Evolutionary conservation across 2,888 invertebrate genomes (phyloP), one percentile per base, ranked within the genome.

Genomic region (Smittia aterrima): DNA sequence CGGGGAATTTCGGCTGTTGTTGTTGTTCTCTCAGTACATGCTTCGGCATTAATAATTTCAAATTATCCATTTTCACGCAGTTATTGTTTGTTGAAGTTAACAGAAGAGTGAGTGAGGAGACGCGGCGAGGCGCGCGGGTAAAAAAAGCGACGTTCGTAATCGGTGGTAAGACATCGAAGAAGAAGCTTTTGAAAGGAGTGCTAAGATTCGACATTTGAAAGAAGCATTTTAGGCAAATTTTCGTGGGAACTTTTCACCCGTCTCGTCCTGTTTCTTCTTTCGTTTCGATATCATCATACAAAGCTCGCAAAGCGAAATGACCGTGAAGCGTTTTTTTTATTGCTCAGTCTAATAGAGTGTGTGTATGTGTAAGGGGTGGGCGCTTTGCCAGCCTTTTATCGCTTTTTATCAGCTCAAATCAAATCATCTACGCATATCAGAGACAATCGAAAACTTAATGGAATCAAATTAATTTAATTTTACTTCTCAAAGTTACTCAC

Each of bases 61-160:
- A 54, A 54, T 71, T 71, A 54, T 54, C 54, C 53, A 71, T 71
- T 71, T 71, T 53, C 70, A 71, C 70, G 70, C 70, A 71, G 47
- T 71, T 71, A 58, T 58, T 58, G 58, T 58, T 58, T 18, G 18
- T 22, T 58, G 22, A 58, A 58, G 20, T 13, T 18, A 58, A 58
- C 20, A 58, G 18, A 4, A 58, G n/a, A n/a, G n/a, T n/a, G n/a
- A n/a, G n/a, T n/a, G 9, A 13, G 18, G 58, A 47, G 16, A 47
- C 2, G 47, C 2, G 11, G 47, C 3, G 3, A 16, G 47, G 32
- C 32, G 32, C 32, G 32, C 32, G 32, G 9, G 32, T 3, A 32
- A 47, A 22, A 58, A 58, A 11, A 16, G 47, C 47, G 47, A 47
- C 9, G 7, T 58, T 22, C 58, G 18, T 58, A 58, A 58, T 20